phyloP scores from a whole-genome alignment of 2,888 invertebrate species.

The Heliconius ismenius region DNA sequence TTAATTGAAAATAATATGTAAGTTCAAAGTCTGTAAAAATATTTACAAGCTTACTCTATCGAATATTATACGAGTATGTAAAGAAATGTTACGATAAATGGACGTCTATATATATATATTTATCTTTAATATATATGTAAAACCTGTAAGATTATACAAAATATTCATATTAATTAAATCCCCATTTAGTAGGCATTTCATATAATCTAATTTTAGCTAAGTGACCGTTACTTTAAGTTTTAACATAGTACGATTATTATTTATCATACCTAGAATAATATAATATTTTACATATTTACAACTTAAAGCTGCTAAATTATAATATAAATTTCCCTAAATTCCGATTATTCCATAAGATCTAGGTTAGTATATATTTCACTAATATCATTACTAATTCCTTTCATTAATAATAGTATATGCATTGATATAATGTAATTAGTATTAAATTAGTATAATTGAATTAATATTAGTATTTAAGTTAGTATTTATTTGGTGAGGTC shows the following conservation, averaged over 20 bases:
- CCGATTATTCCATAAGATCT: not conserved
- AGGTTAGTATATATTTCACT: not conserved
- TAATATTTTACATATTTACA: not conserved
- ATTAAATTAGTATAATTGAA: not conserved
- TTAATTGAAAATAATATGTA: no score
- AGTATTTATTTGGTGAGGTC: slow-evolving; percentile 70
- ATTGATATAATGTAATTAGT: not conserved
- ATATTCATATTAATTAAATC: no score
- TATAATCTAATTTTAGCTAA: not conserved
- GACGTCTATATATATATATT: not conserved
- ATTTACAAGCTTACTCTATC: not conserved
- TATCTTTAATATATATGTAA: no score
- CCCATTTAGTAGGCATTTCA: not conserved
- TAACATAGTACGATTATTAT: no score
- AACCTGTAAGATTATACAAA: no score
- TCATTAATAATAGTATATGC: not conserved
- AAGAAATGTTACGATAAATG: not conserved
- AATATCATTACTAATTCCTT: not conserved
- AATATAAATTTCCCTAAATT: not conserved
- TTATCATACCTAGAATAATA: no score
- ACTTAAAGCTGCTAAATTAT: not conserved
- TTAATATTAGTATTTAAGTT: slow-evolving; percentile 20
- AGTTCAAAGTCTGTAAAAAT: no score
- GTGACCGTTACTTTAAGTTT: no score
- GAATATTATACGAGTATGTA: not conserved